Evolutionary conservation across 2,113 vertebrate species (phyloP), one percentile per base, ranked within the genome.

Genomic region (Embiotoca jacksoni): DNA sequence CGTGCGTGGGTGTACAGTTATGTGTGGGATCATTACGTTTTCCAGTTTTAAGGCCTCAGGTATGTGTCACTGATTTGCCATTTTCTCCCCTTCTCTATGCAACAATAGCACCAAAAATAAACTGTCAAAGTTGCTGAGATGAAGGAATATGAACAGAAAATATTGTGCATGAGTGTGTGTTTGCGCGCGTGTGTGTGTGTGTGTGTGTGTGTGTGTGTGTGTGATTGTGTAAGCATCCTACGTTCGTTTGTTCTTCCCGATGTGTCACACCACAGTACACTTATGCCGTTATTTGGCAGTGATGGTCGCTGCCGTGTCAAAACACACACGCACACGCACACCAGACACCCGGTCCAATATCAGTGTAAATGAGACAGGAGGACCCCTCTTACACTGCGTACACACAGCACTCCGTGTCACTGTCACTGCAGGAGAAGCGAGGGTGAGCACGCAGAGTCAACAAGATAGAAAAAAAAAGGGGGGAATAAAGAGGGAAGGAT

Each of bases 211-310:
- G 44, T 47, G 72, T 15, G 75, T 30, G 71, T 83, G 67, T 50
- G 52, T 44, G 77, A 15, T 76, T 60, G 79, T 84, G 72, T 84
- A 67, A 84, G 83, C 60, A 47, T 87, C 69, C 82, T 72, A 82
- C 72, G 71, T 81, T 75, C 37, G 72, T 87, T 81, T 86, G 79
- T 84, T 82, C 80, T 62, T 47, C 35, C 76, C 62, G 52, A 57
- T 59, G 83, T 91, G 89, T 89, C 88, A 84, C 58, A 80, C 60
- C 59, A n/a, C 31, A 1, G 79, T 70, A 41, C 56, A 55, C 81
- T 80, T 78, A 72, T 81, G 89, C 85, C 84, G 87, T 79, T 85
- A 84, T 89, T 87, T 93, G 92, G 84, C 89, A 92, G 82, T 86
- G 89, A 89, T 81, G 82, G 87, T 62, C 44, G 46, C 84, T 89